Evolutionary conservation across 2,888 invertebrate species (phyloP).

Genomic region (Ophion slaviceki): DNA sequence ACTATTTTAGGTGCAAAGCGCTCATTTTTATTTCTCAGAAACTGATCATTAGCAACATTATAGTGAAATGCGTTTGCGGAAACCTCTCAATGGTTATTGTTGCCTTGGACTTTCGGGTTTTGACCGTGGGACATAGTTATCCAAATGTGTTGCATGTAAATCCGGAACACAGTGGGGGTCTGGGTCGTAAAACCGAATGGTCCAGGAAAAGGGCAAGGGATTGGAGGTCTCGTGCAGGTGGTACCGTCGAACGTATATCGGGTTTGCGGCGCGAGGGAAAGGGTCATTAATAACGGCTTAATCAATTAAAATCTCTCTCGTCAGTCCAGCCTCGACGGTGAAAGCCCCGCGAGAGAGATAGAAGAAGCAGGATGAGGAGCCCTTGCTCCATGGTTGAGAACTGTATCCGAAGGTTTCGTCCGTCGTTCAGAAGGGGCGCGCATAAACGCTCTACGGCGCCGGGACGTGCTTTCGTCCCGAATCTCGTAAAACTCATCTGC

Average conservation of each 20-base stretch:
- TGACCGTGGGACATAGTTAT: not conserved
- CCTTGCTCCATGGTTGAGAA: slow-evolving; percentile 43
- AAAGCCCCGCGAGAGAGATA: not conserved
- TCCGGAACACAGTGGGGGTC: slow-evolving; percentile 30
- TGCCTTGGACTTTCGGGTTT: not conserved
- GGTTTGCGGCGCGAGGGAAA: slow-evolving; percentile 8
- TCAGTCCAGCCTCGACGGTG: slow-evolving; percentile 57
- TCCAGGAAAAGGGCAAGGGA: slow-evolving; percentile 47
- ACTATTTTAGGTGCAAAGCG: too few species aligned
- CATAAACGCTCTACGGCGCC: slow-evolving; percentile 71
- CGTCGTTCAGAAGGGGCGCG: slow-evolving; percentile 55
- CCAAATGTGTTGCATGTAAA: slow-evolving; percentile 40
- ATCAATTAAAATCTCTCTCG: slow-evolving; percentile 76
- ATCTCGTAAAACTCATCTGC: slow-evolving; percentile 80
- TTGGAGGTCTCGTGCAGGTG: slow-evolving; percentile 37
- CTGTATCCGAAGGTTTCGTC: slow-evolving; percentile 43
- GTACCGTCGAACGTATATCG: slow-evolving; percentile 24
- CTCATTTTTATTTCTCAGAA: too few species aligned
- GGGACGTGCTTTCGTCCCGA: slow-evolving; percentile 71
- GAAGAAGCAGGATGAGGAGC: not conserved
- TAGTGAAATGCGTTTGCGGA: too few species aligned
- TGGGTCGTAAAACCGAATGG: slow-evolving; percentile 54
- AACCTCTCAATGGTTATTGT: too few species aligned
- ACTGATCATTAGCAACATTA: too few species aligned
- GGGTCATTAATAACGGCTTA: slow-evolving; percentile 78